Conservation (phyloP, 2,113 vertebrate genomes). For the mouse (Mus musculus) region DNA sequence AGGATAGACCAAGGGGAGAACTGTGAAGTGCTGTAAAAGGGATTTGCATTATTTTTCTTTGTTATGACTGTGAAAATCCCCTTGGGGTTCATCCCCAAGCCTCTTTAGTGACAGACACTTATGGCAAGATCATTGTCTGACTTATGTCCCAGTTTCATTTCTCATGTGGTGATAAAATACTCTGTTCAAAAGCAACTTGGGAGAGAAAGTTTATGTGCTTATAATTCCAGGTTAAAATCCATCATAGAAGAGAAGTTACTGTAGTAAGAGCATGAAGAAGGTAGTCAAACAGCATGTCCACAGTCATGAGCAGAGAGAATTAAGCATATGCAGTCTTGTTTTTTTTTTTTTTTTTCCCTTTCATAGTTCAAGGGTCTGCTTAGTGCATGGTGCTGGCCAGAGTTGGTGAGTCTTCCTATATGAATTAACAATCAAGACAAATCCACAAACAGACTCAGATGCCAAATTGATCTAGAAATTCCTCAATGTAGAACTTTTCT, state of each 20-base stretch:
- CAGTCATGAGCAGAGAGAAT: neutral
- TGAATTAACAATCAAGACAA: neutral
- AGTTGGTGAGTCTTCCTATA: neutral
- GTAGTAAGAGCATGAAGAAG: neutral
- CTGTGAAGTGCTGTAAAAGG: neutral
- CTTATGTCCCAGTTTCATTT: neutral
- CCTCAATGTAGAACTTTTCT: neutral
- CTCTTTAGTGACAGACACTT: neutral
- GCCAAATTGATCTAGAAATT: neutral
- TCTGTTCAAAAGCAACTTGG: neutral
- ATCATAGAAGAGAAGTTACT: neutral
- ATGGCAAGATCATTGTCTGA: neutral
- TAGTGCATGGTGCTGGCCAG: neutral
- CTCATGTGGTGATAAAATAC: neutral
- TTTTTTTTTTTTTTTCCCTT: neutral
- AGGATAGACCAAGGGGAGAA: neutral
- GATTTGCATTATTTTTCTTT: neutral
- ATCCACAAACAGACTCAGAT: neutral
- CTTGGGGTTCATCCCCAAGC: neutral
- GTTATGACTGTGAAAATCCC: neutral
- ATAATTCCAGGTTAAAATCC: neutral
- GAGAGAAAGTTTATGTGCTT: neutral
- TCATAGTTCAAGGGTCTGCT: neutral
- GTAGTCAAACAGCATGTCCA: neutral
- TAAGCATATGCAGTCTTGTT: neutral